Conservation (phyloP, 2,797 vertebrate genomes). For the Moxostoma hubbsi region DNA sequence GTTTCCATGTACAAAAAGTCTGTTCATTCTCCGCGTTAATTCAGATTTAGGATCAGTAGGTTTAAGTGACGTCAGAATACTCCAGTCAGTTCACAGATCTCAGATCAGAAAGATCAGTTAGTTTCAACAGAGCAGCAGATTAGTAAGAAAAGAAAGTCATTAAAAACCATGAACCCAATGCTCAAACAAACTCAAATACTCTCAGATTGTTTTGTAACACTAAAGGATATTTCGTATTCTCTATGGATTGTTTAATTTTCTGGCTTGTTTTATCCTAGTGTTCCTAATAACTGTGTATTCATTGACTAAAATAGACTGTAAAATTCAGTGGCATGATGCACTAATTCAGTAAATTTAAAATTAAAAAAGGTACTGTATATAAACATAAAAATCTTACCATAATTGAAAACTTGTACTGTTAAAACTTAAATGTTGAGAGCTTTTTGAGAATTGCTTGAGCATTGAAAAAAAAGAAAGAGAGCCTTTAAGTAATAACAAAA, state of each 20-base stretch:
- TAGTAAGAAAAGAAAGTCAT: constrained; percentile 30
- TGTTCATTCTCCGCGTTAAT: constrained; percentile 56
- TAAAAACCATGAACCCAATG: constrained; percentile 31
- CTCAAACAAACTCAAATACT: constrained; percentile 40
- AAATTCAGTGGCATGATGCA: background rate
- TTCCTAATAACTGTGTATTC: background rate
- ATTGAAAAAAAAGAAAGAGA: constrained; percentile 15
- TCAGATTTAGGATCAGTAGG: constrained; percentile 55
- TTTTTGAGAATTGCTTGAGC: constrained; percentile 36
- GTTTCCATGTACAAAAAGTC: constrained; percentile 54
- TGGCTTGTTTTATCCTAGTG: background rate
- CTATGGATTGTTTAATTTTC: background rate
- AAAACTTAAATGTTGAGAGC: background rate
- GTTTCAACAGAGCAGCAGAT: constrained; percentile 42
- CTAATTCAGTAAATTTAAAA: no score
- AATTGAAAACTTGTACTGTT: background rate
- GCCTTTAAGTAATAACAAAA: background rate
- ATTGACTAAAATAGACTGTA: background rate
- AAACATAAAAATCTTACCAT: no score
- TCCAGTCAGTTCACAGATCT: constrained; percentile 45
- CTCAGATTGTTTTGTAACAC: background rate
- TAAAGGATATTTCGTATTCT: background rate
- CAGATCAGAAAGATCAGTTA: constrained; percentile 53
- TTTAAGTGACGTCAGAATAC: constrained; percentile 51
- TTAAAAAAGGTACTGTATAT: no score